Base-by-base conservation (phyloP, 2,797 vertebrate species). In the Pelochelys cantorii region DNA sequence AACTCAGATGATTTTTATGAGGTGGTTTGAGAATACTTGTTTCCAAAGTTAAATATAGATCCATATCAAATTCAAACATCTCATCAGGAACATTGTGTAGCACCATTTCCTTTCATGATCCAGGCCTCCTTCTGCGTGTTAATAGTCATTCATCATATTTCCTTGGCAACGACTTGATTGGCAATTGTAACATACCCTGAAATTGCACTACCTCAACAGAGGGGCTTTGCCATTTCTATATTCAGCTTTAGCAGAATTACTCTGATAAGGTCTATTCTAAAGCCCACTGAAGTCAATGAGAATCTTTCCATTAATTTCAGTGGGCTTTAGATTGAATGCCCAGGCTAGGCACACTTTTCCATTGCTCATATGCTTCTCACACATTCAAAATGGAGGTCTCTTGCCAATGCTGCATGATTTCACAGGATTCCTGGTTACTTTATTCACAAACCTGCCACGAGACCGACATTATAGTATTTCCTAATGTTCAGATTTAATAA, bases 401-500 rank as follows among this genome's bases (percentile, higher is more conserved):
- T 59, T 5, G 0, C 88, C 2, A 4, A 0, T 2, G 52, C 27
- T 48, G 3, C 57, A 48, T 27, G 18, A 29, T 17, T 7, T 2
- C 23, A 84, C 74, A 77, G 42, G 37, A 52, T 52, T 77, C 74
- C 42, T 14, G 48, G 74, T 29, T 23, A 77, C 42, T 37, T n/a
- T 71, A 71, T 34, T 71, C 34, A 71, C 68, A 71, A 71, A 71
- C 27, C 8, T 77, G 13, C 12, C 2, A 0, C 2, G 29, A 17
- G 13, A 55, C 71, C n/a, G 27, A n/a, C 11, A 11, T 11, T 4
- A 10, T 27, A 0, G 11, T 48, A 75, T 9, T 34, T 27, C 6
- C 0, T 34, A 1, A 0, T 7, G 1, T 42, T 82, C 1, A 0
- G 48, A 0, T 5, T 53, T 81, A 25, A 55, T 59, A 12, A 0